phyloP scores from a whole-genome alignment of 2,113 vertebrate genomes.

The Salvator merianae region DNA sequence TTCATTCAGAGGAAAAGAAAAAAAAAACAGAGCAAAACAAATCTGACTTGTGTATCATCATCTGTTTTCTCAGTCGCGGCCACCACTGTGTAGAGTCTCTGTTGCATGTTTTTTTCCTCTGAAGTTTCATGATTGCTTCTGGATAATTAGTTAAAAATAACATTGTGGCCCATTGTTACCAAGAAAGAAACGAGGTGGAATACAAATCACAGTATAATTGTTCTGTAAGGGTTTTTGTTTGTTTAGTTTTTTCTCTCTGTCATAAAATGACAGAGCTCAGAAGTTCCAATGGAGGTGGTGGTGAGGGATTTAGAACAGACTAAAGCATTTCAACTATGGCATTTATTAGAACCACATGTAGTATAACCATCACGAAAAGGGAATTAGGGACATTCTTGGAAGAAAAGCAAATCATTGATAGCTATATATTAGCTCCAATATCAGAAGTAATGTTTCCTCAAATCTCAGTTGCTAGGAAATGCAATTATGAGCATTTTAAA shows the following conservation, averaged over 20 bases:
- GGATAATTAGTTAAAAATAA: constrained; percentile 39
- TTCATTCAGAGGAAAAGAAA: too few species aligned
- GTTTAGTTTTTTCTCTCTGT: background rate
- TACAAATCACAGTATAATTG: constrained; percentile 33
- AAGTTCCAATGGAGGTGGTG: background rate
- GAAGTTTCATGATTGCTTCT: background rate
- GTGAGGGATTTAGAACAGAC: background rate
- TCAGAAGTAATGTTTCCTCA: too few species aligned
- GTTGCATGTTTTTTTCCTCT: constrained; percentile 32
- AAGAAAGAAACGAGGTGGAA: constrained; percentile 42
- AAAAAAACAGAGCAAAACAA: too few species aligned
- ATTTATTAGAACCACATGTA: background rate
- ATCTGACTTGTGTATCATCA: constrained; percentile 38
- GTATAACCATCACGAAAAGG: background rate
- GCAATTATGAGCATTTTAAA: too few species aligned
- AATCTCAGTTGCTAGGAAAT: too few species aligned
- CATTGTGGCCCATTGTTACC: constrained; percentile 45
- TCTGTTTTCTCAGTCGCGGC: constrained; percentile 20
- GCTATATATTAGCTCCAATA: background rate
- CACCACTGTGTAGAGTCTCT: constrained; percentile 48
- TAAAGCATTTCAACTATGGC: background rate
- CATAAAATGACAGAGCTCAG: background rate
- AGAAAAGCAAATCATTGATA: background rate
- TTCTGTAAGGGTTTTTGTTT: constrained; percentile 33
- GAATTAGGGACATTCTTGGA: background rate